Evolutionary conservation across 2,888 invertebrate genomes (phyloP), one percentile per base, ranked within the genome.

Genomic region (Sminthurides aquaticus): DNA sequence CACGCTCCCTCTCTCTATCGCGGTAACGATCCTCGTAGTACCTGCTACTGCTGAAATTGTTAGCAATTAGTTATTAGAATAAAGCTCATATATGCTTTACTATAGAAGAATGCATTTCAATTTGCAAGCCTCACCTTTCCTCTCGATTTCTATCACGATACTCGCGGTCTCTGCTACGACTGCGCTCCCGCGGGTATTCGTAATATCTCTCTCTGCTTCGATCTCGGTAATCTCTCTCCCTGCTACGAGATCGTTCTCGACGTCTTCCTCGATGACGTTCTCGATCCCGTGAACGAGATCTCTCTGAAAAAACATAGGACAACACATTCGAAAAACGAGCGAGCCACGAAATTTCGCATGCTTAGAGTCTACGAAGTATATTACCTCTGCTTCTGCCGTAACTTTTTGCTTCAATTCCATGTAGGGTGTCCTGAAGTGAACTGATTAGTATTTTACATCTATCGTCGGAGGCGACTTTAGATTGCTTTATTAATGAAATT

Each of bases 401-500:
- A 74, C 95, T 95, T 81, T 99, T 99, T 48, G 92, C 90, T 82
- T 99, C 98, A 18, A 99, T 95, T 58, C 97, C 97, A 79, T 94
- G 90, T 49, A 99, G 82, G 1, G 98, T 98, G 78, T 99, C 98
- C 80, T 96, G 93, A 1, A 99, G 84, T 0, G 96, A 95, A 75
- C 92, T 94, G 73, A 99, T 95, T 64, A 99, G 82, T 75, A 98
- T 97, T 81, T 97, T 96, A 82, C 99, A 99, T 52, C 99, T 86
- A 78, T 99, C 99, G 80, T 99, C 98, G 75, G 88, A 87, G 0
- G 94, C 90, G 56, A 94, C 91, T 81, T 94, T 92, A 64, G 97
- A 97, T 82, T 98, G 97, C 79, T 97, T 97, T 75, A 99, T 99
- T 65, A 99, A 84, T 8, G 97, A 96, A 76, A 99, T 97, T 5